Evolutionary conservation across 2,113 vertebrate genomes (phyloP).

Genomic region (Mellivora capensis): DNA sequence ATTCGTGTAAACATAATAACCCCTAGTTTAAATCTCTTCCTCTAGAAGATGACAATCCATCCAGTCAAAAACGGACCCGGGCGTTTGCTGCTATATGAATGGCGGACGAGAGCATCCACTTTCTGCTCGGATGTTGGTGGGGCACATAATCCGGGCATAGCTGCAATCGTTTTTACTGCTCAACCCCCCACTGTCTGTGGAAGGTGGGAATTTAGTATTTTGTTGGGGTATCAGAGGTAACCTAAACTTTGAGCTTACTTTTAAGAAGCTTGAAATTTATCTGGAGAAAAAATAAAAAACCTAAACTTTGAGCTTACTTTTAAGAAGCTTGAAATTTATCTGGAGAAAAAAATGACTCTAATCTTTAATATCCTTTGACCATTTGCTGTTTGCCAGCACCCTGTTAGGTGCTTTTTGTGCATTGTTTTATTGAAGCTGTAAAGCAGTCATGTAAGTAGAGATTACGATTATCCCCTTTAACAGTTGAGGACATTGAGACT

Average conservation of each 20-base stretch:
- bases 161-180: neutral
- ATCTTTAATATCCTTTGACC: neutral
- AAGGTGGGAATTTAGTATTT: neutral
- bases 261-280: neutral
- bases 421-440: neutral
- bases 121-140: neutral
- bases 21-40: neutral
- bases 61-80: neutral
- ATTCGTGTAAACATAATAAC: neutral
- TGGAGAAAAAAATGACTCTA: neutral
- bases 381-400: neutral
- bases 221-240: neutral
- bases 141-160: neutral
- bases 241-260: neutral
- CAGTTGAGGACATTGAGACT: neutral
- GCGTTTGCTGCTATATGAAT: neutral
- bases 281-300: neutral
- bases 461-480: neutral
- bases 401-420: neutral
- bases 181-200: neutral
- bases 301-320: neutral
- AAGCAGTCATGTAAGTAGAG: neutral
- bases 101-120: neutral
- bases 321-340: neutral
- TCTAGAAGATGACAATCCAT: neutral